Evolutionary conservation across 2,797 vertebrate species (phyloP).

Genomic region (Cuculus canorus): DNA sequence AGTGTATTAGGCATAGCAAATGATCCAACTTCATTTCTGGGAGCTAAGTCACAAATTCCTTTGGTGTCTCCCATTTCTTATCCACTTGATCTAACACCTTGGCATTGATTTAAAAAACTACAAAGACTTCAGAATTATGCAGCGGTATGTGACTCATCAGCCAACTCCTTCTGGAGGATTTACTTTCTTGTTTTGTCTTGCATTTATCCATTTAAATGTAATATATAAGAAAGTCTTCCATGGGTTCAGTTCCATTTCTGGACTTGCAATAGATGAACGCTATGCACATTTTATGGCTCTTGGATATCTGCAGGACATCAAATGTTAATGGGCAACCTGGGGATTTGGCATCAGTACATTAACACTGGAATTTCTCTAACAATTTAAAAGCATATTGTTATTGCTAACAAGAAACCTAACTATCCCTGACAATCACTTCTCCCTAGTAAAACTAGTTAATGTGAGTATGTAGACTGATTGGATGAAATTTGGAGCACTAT

Average conservation of each 20-base stretch:
- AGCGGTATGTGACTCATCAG: background rate
- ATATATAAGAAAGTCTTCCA: background rate
- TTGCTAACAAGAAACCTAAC: background rate
- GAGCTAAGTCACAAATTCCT: background rate
- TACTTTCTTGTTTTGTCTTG: background rate
- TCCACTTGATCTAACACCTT: background rate
- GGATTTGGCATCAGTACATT: background rate
- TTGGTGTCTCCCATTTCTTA: background rate
- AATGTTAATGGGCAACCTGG: background rate
- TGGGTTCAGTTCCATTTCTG: background rate
- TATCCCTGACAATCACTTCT: background rate
- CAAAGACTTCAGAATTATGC: background rate
- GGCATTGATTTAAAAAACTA: background rate
- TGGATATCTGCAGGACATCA: background rate
- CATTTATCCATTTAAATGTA: background rate
- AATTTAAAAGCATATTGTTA: background rate
- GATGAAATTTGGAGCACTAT: background rate
- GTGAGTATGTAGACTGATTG: background rate
- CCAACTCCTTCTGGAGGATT: background rate
- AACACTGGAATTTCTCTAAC: background rate
- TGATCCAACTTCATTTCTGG: background rate
- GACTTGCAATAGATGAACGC: background rate
- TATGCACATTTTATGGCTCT: background rate
- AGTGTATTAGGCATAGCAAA: background rate
- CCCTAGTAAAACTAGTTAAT: background rate